A percentile compares a stretch with the other conserved stretches of the same genome.
Evolutionary conservation across 2,888 invertebrate species (phyloP).

Genomic region (Hololepta plana): DNA sequence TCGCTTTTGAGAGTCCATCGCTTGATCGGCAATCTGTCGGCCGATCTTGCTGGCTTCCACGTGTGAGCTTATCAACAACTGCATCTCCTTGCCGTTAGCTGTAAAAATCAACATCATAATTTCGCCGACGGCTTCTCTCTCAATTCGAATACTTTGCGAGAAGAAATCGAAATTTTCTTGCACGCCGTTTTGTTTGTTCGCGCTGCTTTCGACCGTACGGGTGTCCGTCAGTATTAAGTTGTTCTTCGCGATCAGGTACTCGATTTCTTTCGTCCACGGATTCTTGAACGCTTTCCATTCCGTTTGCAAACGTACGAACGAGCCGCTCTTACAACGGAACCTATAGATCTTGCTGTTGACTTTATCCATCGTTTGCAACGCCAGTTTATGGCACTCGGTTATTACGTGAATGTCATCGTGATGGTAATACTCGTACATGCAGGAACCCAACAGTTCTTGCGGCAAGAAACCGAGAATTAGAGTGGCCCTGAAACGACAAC

Average conservation of each 20-base stretch:
- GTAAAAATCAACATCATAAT: too few relatives aligned
- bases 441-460: constrained; percentile 81
- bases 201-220: constrained; percentile 30
- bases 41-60: constrained; percentile 75
- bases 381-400: constrained; percentile 69
- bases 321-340: constrained; percentile 64
- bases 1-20: constrained; percentile 38
- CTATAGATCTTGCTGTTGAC: constrained; percentile 55
- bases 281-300: constrained; percentile 81
- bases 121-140: too few relatives aligned
- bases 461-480: constrained; percentile 78
- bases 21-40: constrained; percentile 66
- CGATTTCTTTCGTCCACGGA: constrained; percentile 92
- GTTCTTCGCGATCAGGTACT: constrained; percentile 78
- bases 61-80: constrained; percentile 52
- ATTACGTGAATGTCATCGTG: constrained; percentile 62
- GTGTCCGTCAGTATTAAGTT: constrained; percentile 44
- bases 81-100: constrained; percentile 42
- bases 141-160: constrained; percentile 35
- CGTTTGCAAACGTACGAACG: constrained; percentile 55
- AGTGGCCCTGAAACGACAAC: constrained; percentile 52
- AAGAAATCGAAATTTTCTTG: constrained; percentile 36
- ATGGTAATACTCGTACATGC: constrained; percentile 83
- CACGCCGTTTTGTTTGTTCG: constrained; percentile 26
- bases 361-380: constrained; percentile 43